Evolutionary conservation across 1,140 invertebrate species (phyloP).

Genomic region (Pristionchus pacificus): DNA sequence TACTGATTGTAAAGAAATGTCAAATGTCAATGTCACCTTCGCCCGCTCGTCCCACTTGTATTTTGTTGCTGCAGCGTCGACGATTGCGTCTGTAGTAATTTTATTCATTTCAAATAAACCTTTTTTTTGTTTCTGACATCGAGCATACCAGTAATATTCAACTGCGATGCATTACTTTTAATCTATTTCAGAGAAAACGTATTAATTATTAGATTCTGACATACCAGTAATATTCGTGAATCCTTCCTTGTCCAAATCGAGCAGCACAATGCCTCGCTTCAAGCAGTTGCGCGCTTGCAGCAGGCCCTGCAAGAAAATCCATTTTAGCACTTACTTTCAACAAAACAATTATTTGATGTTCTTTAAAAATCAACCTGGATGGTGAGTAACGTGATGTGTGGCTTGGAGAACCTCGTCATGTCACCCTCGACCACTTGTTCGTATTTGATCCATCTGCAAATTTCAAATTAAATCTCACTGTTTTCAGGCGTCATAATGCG

Average conservation of each 20-base stretch:
- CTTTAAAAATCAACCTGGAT: conserved; percentile 66
- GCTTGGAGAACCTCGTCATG: conserved; percentile 84
- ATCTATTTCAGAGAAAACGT: conserved; percentile 8
- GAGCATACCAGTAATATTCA: background rate
- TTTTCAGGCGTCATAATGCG: too few species aligned
- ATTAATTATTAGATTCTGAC: background rate
- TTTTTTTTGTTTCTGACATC: too few species aligned
- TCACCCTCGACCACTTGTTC: conserved; percentile 87
- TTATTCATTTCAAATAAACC: too few species aligned
- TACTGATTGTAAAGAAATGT: too few species aligned
- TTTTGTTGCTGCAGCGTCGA: too few species aligned
- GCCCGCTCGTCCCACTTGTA: too few species aligned
- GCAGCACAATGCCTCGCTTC: conserved; percentile 79
- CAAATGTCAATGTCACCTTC: too few species aligned
- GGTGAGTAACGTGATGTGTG: conserved; percentile 81
- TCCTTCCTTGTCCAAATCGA: conserved; percentile 79
- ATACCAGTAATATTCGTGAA: conserved; percentile 45
- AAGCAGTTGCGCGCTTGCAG: conserved; percentile 76
- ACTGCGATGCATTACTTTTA: conserved; percentile 5
- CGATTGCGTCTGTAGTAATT: too few species aligned
- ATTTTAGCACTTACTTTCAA: background rate
- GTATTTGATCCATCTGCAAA: conserved; percentile 79
- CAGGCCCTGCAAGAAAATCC: conserved; percentile 56
- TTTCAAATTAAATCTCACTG: too few species aligned
- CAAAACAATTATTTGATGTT: background rate